phyloP scores from a whole-genome alignment of 2,888 invertebrate genomes.

The Hedya salicella region DNA sequence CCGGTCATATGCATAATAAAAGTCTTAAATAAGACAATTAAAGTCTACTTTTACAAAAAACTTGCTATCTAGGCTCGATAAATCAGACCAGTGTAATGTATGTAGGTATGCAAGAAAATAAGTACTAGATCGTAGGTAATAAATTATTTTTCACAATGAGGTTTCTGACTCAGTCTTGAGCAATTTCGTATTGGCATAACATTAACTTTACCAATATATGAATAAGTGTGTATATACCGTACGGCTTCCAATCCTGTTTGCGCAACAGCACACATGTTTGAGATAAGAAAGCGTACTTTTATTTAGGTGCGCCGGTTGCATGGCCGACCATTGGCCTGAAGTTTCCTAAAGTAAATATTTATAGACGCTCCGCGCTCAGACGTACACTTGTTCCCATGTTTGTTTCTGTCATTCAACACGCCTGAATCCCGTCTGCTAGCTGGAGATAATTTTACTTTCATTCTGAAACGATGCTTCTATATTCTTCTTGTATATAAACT shows the following conservation, averaged over 20 bases:
- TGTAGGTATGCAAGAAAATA: neutral
- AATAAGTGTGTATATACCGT: slow-evolving; percentile 49
- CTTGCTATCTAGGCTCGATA: no score
- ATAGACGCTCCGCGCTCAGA: slow-evolving; percentile 71
- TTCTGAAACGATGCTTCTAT: slow-evolving; percentile 51
- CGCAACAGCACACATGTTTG: slow-evolving; percentile 75
- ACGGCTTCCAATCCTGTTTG: slow-evolving; percentile 63
- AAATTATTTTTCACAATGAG: slow-evolving; percentile 38
- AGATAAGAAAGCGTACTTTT: slow-evolving; percentile 82
- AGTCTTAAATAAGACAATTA: no score
- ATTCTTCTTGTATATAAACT: slow-evolving; percentile 4
- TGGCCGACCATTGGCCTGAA: slow-evolving; percentile 80
- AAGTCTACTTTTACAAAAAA: no score
- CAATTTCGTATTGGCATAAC: slow-evolving; percentile 32
- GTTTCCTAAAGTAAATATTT: slow-evolving; percentile 84
- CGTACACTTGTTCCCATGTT: slow-evolving; percentile 80
- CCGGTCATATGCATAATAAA: no score
- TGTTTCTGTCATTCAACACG: slow-evolving; percentile 82
- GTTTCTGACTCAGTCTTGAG: slow-evolving; percentile 33
- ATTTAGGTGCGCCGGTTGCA: slow-evolving; percentile 68
- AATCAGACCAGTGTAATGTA: neutral
- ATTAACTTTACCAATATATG: slow-evolving; percentile 37
- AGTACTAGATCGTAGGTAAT: slow-evolving; percentile 7
- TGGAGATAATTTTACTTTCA: slow-evolving; percentile 54
- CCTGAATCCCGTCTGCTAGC: slow-evolving; percentile 45